phyloP scores from a whole-genome alignment of 2,113 vertebrate species.

The Coptodon bakossiorum region DNA sequence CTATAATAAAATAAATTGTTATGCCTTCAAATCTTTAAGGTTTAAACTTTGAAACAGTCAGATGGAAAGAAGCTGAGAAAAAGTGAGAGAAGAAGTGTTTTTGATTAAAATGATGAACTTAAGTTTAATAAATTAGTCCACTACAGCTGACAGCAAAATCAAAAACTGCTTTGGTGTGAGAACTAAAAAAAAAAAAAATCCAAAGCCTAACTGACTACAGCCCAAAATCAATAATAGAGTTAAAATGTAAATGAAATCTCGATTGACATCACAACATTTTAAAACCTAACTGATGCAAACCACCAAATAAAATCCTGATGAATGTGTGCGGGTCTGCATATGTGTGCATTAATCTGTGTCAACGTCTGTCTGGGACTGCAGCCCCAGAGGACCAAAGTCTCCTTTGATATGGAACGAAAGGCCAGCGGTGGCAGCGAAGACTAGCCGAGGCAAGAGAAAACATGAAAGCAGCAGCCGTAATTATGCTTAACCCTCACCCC shows the following conservation, averaged over 20 bases:
- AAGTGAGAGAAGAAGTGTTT: background rate
- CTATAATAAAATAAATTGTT: background rate
- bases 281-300: background rate
- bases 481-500: conserved; percentile 37
- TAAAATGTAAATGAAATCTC: background rate
- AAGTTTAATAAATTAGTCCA: background rate
- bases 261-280: background rate
- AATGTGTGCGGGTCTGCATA: background rate
- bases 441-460: conserved; percentile 10
- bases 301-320: background rate
- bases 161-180: background rate
- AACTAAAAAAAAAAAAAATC: background rate
- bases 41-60: background rate
- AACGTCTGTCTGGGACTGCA: background rate
- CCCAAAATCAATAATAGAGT: background rate
- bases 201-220: background rate
- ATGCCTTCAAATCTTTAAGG: background rate
- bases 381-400: conserved; percentile 28
- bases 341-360: background rate
- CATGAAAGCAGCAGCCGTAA: conserved; percentile 42
- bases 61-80: background rate
- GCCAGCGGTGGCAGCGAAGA: conserved; percentile 19
- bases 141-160: background rate
- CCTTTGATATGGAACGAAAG: conserved; percentile 42
- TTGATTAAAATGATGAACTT: background rate